Evolutionary conservation across 2,113 vertebrate genomes (phyloP).

Genomic region (Ceyx margarethae): DNA sequence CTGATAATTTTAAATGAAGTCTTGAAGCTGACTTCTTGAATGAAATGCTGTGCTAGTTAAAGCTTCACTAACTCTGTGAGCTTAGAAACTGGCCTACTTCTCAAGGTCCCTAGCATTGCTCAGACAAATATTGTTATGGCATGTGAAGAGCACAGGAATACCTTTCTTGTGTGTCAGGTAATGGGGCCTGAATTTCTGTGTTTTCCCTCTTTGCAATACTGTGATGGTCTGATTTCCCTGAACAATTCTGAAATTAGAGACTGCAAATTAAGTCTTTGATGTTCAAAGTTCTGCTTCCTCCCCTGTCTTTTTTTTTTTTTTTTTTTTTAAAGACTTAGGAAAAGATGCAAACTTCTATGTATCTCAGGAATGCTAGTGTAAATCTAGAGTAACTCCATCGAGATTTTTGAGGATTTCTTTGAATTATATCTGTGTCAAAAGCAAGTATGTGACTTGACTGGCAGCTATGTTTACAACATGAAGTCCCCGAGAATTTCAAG

Average conservation of each 20-base stretch:
- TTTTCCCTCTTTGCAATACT: neutral
- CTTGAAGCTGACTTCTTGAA: constrained; percentile 73
- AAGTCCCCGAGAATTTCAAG: constrained; percentile 26
- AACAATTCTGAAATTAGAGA: constrained; percentile 31
- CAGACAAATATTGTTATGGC: neutral
- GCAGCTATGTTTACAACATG: constrained; percentile 1
- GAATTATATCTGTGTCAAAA: constrained; percentile 20
- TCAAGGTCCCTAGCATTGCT: constrained; percentile 19
- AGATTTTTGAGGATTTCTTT: neutral
- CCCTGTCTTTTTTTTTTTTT: too few relatives aligned
- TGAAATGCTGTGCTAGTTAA: constrained; percentile 69
- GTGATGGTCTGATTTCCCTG: neutral
- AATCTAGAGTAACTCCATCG: neutral
- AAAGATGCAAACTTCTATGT: neutral
- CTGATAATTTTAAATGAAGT: constrained; percentile 83
- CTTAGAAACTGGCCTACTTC: constrained; percentile 71
- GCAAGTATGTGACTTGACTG: neutral
- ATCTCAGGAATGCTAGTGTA: neutral
- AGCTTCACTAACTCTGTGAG: constrained; percentile 24
- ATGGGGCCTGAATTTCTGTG: neutral
- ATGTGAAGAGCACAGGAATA: neutral
- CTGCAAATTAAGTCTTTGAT: constrained; percentile 25
- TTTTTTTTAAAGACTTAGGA: neutral
- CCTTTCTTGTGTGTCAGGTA: neutral
- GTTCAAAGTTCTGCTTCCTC: neutral